Evolutionary conservation across 2,888 invertebrate species (phyloP).

Genomic region (Timandra comae): DNA sequence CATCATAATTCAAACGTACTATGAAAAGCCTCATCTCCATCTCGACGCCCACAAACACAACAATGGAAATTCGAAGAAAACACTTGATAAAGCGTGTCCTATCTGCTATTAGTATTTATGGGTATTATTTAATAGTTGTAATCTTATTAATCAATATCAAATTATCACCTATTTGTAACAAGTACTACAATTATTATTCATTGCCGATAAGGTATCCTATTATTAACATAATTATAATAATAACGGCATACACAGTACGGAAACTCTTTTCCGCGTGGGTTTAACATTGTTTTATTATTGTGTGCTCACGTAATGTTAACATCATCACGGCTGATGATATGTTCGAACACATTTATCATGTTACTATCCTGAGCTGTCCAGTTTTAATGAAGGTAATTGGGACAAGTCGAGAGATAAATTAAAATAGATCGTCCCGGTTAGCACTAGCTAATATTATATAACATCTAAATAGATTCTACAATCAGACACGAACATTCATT

Average conservation of each 20-base stretch:
- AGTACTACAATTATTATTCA: conserved; percentile 8
- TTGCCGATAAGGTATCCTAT: conserved; percentile 9
- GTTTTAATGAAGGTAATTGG: conserved; percentile 31
- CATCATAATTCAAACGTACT: conserved; percentile 50
- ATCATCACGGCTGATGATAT: conserved; percentile 26
- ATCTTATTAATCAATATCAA: conserved; percentile 1
- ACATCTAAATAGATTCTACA: conserved; percentile 24
- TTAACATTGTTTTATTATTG: conserved; percentile 19
- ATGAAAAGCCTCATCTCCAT: conserved; percentile 47
- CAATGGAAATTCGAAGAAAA: conserved; percentile 20
- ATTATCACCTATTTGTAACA: conserved; percentile 17
- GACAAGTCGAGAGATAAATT: conserved; percentile 33
- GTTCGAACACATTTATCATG: conserved; percentile 20
- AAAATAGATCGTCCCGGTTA: conserved; percentile 28
- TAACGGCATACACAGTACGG: conserved; percentile 15
- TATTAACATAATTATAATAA: conserved; percentile 22
- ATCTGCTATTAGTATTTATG: too few relatives aligned
- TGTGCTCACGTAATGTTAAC: conserved; percentile 20
- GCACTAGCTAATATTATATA: conserved; percentile 42
- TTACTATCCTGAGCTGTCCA: conserved; percentile 11
- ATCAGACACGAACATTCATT: conserved; percentile 21
- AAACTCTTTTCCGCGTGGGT: conserved; percentile 40
- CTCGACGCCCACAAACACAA: conserved; percentile 23
- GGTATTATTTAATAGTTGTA: too few relatives aligned
- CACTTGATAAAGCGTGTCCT: conserved; percentile 4